Base-by-base conservation (phyloP, 2,888 invertebrate species). In the Phortica magna region DNA sequence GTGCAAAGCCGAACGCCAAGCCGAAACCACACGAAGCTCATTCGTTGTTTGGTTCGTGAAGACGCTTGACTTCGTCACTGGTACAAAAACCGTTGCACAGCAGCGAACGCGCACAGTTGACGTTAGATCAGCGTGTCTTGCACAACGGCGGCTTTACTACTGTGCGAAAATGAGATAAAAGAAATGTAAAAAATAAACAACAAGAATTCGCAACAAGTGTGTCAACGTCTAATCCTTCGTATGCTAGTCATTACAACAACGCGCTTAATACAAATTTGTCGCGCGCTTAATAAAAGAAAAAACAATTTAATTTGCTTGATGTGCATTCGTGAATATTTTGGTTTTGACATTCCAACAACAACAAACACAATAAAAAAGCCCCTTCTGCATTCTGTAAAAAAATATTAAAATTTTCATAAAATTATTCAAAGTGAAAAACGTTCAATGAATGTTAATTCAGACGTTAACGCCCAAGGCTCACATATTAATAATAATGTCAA, bases 51-150 rank as follows among this genome's bases (percentile, higher is more conserved):
- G 10, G 10, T 19, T 1, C n/a, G n/a, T n/a, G n/a, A n/a, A n/a
- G n/a, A n/a, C n/a, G n/a, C n/a, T n/a, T n/a, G n/a, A n/a, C n/a
- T n/a, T n/a, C 10, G 19, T 42, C n/a, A 53, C 31, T 6, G 7
- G 19, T 71, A 71, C 70, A 71, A 55, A 65, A 71, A 71, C 55
- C 70, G 48, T 43, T 43, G 6, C 39, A 55, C 5, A 53, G 55
- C 53, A 41, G 14, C 10, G 14, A 12, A 19, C 7, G 31, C 22
- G 55, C 70, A 53, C 81, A 83, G 83, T 83, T 76, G 70, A 76
- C 80, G 74, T 77, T 79, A 81, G 82, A 80, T 80, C 77, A 65
- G 57, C 74, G 53, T 55, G 42, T 67, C 22, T 61, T 39, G 59
- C 22, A 73, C 77, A 71, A 19, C 53, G 2, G 2, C 61, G 14